Evolutionary conservation across 1,140 invertebrate species (phyloP), one percentile per base, ranked within the genome.

Genomic region (Euborellia annulipes): DNA sequence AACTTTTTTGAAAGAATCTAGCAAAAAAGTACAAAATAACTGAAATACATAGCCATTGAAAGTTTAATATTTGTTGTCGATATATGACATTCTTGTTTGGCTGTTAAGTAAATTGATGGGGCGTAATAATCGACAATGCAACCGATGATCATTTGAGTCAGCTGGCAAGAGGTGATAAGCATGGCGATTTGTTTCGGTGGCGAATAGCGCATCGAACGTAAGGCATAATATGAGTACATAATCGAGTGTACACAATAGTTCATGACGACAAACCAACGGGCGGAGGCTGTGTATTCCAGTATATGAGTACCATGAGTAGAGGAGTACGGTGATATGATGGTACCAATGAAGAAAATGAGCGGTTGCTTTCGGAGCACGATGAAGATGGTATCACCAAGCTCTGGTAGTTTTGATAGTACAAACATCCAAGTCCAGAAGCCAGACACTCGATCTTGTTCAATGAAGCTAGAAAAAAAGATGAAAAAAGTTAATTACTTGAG

Each of bases 251-350:
- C 92, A 53, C 81, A 84, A 65, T 92, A 98, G 67, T 98, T 98
- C 85, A 98, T 95, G n/a, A 91, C 86, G 58, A 97, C 87, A 64
- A 94, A 98, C 93, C 94, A 98, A 39, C 91, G 73, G 36, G 90
- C 94, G 4, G 89, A 88, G n/a, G 91, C 83, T 11, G 90, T 94
- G 68, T 93, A 92, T 62, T 97, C 90, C 9, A n/a, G 85, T 84
- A 66, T 95, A 97, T 3, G 86, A 91, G 68, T 93, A 97, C 93
- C 93, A 98, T 3, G 86, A 85, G 66, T 97, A 98, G 18, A 97
- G 72, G 18, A 98, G 73, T 17, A 87, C 85, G 1, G 84, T 87
- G 55, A 85, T 83, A 61, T 88, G 85, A 56, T 89, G 85, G 57
- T 89, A 89, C 90, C 90, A 94, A 64, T 98, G 93, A 2, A 98